Conservation (phyloP, 92 coral and sea anemone genomes). For the Parazoanthus swiftii region DNA sequence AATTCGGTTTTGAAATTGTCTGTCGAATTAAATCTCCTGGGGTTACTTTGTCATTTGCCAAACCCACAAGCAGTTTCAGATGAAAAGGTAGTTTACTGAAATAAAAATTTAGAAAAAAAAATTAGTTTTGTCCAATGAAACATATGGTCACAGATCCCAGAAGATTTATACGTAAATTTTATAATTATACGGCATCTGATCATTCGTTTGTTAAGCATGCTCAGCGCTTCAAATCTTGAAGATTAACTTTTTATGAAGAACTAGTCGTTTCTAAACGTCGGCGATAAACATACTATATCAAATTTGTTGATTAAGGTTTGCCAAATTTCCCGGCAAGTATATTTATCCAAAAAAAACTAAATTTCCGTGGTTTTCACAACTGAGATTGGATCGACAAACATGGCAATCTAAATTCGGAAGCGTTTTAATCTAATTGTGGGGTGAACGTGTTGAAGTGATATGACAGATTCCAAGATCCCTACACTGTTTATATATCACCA, state of each 20-base stretch:
- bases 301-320: background rate
- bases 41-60: no score
- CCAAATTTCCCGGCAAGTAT: background rate
- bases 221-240: background rate
- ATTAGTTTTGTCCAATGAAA: no score
- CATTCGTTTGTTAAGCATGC: background rate
- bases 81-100: no score
- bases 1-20: no score
- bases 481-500: background rate
- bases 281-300: background rate
- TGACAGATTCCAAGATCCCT: background rate
- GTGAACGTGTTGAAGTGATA: background rate
- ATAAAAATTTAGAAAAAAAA: no score
- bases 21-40: no score
- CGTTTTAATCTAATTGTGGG: background rate
- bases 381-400: background rate
- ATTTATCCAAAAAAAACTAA: no score
- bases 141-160: no score
- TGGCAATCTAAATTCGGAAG: background rate
- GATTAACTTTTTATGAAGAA: no score
- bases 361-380: background rate
- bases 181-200: no score
- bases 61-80: no score
- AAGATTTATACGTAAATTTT: no score
- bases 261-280: background rate